Evolutionary conservation across 1,140 invertebrate genomes (phyloP).

Genomic region (Drosophila chauvacae): DNA sequence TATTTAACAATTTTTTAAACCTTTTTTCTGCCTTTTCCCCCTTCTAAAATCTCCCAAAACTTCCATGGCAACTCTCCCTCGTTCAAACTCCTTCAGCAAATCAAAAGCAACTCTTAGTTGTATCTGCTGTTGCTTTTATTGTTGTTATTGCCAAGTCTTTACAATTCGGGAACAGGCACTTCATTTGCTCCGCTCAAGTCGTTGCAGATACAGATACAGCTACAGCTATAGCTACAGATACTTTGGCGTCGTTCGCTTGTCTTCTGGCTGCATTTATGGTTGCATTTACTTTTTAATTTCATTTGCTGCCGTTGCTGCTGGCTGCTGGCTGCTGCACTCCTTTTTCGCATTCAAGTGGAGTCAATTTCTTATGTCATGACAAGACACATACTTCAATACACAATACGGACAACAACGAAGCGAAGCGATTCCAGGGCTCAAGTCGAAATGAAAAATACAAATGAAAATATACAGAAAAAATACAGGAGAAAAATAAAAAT

Average conservation of each 20-base stretch:
- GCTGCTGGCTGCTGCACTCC: slow-evolving; percentile 61
- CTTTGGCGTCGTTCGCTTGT: slow-evolving; percentile 44
- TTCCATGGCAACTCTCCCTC: slow-evolving; percentile 19
- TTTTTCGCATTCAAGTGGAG: slow-evolving; percentile 82
- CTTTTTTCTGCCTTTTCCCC: not conserved
- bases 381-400: slow-evolving; percentile 67
- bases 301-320: slow-evolving; percentile 55
- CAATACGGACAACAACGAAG: slow-evolving; percentile 28
- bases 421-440: slow-evolving; percentile 34
- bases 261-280: slow-evolving; percentile 70
- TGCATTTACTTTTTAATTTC: slow-evolving; percentile 81
- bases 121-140: slow-evolving; percentile 24
- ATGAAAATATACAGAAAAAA: slow-evolving; percentile 5
- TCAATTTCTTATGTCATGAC: slow-evolving; percentile 83
- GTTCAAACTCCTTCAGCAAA: slow-evolving; percentile 30
- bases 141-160: slow-evolving; percentile 42
- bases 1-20: not conserved
- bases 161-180: slow-evolving; percentile 58
- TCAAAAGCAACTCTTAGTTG: slow-evolving; percentile 47
- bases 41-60: not conserved
- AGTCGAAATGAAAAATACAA: slow-evolving; percentile 61
- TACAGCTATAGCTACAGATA: slow-evolving; percentile 21
- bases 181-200: slow-evolving; percentile 51
- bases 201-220: slow-evolving; percentile 34
- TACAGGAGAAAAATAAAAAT: not conserved